These are phyloP conservation scores for Trichomalopsis sarcophagae DNA, from an alignment of 1,140 invertebrate genomes.

Conservation along the genomic window DNA sequence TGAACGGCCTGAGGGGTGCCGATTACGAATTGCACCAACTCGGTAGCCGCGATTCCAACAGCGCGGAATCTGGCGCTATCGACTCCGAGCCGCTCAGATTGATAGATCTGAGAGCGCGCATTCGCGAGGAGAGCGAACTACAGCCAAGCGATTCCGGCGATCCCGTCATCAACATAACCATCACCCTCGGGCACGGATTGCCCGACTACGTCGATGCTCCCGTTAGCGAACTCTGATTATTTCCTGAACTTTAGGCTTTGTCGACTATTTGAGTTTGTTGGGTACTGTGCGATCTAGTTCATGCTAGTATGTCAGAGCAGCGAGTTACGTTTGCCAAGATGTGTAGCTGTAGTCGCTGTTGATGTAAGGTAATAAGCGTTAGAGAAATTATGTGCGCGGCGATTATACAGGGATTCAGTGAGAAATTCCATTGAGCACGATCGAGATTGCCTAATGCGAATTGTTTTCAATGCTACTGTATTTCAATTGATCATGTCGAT, in stretches of 20 bases:
- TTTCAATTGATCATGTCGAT: no score
- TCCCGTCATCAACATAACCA: conserved; percentile 61
- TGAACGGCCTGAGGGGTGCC: conserved; percentile 2
- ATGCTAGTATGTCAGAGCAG: no score
- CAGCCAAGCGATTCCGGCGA: conserved; percentile 52
- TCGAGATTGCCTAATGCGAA: no score
- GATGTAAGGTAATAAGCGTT: no score
- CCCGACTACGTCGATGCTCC: neutral
- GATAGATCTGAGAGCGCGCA: conserved; percentile 53
- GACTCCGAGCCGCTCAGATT: neutral
- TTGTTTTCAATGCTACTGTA: no score
- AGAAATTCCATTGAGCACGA: no score
- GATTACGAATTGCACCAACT: neutral
- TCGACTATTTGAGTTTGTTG: no score
- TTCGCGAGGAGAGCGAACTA: conserved; percentile 57
- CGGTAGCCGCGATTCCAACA: neutral
- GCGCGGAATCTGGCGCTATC: neutral
- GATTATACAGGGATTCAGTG: no score
- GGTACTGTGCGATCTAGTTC: no score
- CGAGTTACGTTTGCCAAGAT: no score
- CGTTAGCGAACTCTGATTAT: neutral
- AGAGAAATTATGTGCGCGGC: no score
- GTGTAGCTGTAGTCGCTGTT: no score
- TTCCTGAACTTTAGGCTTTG: neutral
- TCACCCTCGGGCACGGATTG: conserved; percentile 57